Percentiles rank a stretch among this genome's conserved stretches.
phyloP scores from a whole-genome alignment of 1,140 invertebrate genomes.

The Varroa destructor region DNA sequence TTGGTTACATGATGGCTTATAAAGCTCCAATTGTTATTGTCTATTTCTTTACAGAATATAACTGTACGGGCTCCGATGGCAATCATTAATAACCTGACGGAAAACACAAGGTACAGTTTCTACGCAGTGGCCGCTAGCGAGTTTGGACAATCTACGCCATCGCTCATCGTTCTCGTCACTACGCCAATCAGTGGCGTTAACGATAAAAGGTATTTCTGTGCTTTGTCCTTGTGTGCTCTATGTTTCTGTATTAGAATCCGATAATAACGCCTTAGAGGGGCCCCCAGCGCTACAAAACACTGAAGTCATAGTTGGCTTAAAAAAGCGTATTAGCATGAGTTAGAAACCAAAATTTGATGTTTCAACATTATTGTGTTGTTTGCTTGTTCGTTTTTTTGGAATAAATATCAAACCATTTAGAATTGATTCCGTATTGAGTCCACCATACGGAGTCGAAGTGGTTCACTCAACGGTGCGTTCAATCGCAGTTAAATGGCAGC shows the following conservation, averaged over 20 bases:
- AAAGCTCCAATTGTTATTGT: too few species aligned
- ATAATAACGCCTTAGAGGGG: not conserved
- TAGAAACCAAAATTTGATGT: too few species aligned
- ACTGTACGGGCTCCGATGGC: conserved; percentile 51
- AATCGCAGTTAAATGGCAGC: conserved; percentile 62
- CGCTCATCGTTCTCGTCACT: conserved; percentile 59
- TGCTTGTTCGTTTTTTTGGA: too few species aligned
- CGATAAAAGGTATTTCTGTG: conserved; percentile 18
- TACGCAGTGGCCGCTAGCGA: conserved; percentile 59
- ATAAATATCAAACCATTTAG: conserved; percentile 1
- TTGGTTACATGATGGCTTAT: too few species aligned
- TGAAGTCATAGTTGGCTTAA: too few species aligned
- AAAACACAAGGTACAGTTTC: conserved; percentile 54
- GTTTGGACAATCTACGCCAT: conserved; percentile 59
- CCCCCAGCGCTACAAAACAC: too few species aligned
- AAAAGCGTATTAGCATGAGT: too few species aligned
- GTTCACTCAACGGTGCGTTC: conserved; percentile 58
- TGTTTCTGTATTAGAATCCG: not conserved
- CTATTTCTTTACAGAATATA: conserved; percentile 46
- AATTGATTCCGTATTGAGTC: conserved; percentile 51
- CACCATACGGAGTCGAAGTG: conserved; percentile 60
- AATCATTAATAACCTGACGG: conserved; percentile 49
- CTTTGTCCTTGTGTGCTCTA: not conserved
- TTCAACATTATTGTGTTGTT: too few species aligned
- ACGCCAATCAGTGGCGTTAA: conserved; percentile 42